Base-by-base conservation (phyloP, 2,113 vertebrate species). In the Poeciliopsis prolifica region DNA sequence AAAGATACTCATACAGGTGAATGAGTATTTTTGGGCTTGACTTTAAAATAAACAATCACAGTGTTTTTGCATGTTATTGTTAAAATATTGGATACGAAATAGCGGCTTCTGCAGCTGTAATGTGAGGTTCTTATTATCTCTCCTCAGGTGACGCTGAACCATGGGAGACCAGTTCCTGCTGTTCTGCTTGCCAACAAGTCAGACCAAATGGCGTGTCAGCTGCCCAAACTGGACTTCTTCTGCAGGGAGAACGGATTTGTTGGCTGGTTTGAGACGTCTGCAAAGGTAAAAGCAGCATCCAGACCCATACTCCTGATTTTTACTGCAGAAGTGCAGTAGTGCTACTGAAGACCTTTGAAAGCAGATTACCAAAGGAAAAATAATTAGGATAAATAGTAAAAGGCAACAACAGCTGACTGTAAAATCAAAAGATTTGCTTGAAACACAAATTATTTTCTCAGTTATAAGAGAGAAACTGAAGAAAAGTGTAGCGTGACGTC, bases 101-200 rank as follows among this genome's bases (percentile, higher is more conserved):
- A 42, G 19, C 19, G 2, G 48, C 1, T 54, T 19, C 8, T 54
- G 22, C 48, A 48, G 2, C 22, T 73, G 13, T 61, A 13, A 19
- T 37, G 42, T 74, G 29, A 51, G 29, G 33, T 3, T 17, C 22
- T 28, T 65, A 15, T 69, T 17, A n/a, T 83, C 65, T 78, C 58
- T 73, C 44, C 22, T 24, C 10, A 92, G 92, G 89, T 93, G 81
- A 91, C 86, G 26, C 70, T 92, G 65, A 89, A 86, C 81, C 91
- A 94, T 8, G 95, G 95, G n/a, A 91, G 79, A 19, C 93, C 94
- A 0, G 90, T 96, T 74, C 95, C 95, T 29, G 87, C 86, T 1
- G 92, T 95, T 9, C 93, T 96, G 54, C 64, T 96, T 87, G 95
- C 94, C 31, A 96, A 96, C 82, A 96, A 96, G 82, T 91, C 94